A percentile compares a stretch with the other conserved stretches of the same genome.
Evolutionary conservation across 1,140 invertebrate species (phyloP).

Genomic region (Gryllus bimaculatus): DNA sequence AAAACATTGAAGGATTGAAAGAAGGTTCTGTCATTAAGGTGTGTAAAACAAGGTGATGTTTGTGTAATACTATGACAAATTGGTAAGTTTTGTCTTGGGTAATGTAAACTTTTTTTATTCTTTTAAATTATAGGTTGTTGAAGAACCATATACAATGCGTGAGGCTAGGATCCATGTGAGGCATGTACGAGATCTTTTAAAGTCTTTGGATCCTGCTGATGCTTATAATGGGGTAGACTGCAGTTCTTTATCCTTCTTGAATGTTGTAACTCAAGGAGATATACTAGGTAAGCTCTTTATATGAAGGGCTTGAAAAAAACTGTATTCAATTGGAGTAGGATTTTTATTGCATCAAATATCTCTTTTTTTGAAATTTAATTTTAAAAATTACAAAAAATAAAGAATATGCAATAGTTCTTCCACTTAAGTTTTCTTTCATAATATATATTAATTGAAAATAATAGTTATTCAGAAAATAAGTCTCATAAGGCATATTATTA

Average conservation of each 20-base stretch:
- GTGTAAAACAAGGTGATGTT: slow-evolving; percentile 26
- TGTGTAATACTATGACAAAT: no score
- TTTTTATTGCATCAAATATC: neutral
- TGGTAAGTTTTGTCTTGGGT: no score
- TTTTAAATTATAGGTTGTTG: slow-evolving; percentile 49
- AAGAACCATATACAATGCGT: slow-evolving; percentile 95
- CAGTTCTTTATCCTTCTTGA: slow-evolving; percentile 89
- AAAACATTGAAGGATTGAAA: slow-evolving; percentile 90
- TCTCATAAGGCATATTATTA: no score
- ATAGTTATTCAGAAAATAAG: no score
- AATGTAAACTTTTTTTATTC: no score
- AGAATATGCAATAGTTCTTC: no score
- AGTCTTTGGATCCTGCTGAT: slow-evolving; percentile 85
- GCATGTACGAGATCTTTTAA: slow-evolving; percentile 90
- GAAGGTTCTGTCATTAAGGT: slow-evolving; percentile 91
- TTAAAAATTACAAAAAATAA: neutral
- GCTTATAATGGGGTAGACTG: slow-evolving; percentile 93
- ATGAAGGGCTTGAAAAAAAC: no score
- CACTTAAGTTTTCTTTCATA: no score
- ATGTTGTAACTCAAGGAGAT: slow-evolving; percentile 86
- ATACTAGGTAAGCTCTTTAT: slow-evolving; percentile 43
- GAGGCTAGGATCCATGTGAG: slow-evolving; percentile 95
- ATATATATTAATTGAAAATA: no score
- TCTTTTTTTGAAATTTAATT: neutral
- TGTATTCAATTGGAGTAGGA: neutral